Base-by-base conservation (phyloP, 64 coral and sea anemone genomes). In the Stichodactyla mertensii region DNA sequence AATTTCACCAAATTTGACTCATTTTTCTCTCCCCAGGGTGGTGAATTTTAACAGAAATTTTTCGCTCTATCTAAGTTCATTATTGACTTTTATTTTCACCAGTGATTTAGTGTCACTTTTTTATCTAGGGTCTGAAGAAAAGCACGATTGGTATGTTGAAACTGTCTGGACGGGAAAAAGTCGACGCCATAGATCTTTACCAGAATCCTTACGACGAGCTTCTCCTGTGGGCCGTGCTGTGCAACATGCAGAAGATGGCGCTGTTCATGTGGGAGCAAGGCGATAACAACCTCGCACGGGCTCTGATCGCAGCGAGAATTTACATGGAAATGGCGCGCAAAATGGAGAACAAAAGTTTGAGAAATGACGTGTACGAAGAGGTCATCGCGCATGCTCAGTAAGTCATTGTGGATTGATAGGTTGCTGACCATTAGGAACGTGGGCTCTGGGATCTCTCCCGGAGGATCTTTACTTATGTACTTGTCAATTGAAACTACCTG, bases 231-330 rank as follows among this genome's bases (percentile, higher is more conserved):
- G 88, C 94, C 11, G 88, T 96, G 70, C 64, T 96, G 11, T 93
- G 84, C 59, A 96, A 96, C 71, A 92, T 96, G 94, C 94, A 93
- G 67, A 90, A 89, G 77, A 96, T 96, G 94, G 94, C 94, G 31
- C 78, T 93, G 51, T 96, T 96, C 57, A 87, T 96, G 91, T 96
- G 94, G 94, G 91, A 96, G 64, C 78, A 88, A 81, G 94, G 92
- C 7, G 94, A 93, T 16, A 87, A 96, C 18, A 85, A 78, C n/a
- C 82, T 96, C 78, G 94, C 91, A 36, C 86, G 86, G 26, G 94
- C 94, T 23, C 84, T 96, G 19, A 79, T 92, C 83, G 94, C 71
- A 12, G 90, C 82, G 53, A 89, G 82, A 59, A 51, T 96, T 3
- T 96, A 90, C 91, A 93, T 92, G 82, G 80, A 70, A 45, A 96